Base-by-base conservation (phyloP, 2,888 invertebrate species). In the Orthonychiurus folsomi region DNA sequence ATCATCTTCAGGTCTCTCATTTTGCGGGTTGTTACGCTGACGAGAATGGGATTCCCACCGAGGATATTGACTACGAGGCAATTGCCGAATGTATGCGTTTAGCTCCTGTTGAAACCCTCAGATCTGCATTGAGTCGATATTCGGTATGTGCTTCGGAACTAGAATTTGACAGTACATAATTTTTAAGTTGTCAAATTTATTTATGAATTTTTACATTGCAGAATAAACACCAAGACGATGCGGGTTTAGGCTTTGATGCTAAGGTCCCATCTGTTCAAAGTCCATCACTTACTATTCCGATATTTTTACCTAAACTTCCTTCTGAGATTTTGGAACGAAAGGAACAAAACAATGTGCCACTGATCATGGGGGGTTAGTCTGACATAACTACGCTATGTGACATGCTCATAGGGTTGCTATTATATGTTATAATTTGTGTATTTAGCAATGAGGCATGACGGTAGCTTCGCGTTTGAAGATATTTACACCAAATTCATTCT, bases 301-400 rank as follows among this genome's bases (percentile, higher is more conserved):
- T 21, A 50, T 66, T 68, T 50, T 50, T 69, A 20, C 21, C 47
- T 1, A 60, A 63, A n/a, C 58, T 59, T 1, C 68, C 68, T n/a
- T 62, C 59, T 12, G 37, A 60, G 15, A 62, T 66, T 2, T 24
- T 68, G 2, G 28, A 52, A n/a, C n/a, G 56, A 53, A 54, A 52
- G 24, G 52, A 56, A 5, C 63, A 68, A 25, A 59, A 63, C 27
- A 48, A 65, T 47, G 55, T 66, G 26, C 63, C 66, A 2, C 18
- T 68, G 1, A 63, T 68, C 57, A 65, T 65, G 63, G 68, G 68
- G n/a, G n/a, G n/a, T n/a, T n/a, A n/a, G n/a, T n/a, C n/a, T n/a
- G n/a, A n/a, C n/a, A n/a, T n/a, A n/a, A n/a, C n/a, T n/a, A n/a
- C n/a, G n/a, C n/a, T n/a, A n/a, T n/a, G n/a, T n/a, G n/a, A n/a